A percentile compares a stretch with the other conserved stretches of the same genome.
These are phyloP conservation scores for Pristionchus arcanus DNA, from an alignment of 2,888 invertebrate genomes.

Conservation along the genomic window DNA sequence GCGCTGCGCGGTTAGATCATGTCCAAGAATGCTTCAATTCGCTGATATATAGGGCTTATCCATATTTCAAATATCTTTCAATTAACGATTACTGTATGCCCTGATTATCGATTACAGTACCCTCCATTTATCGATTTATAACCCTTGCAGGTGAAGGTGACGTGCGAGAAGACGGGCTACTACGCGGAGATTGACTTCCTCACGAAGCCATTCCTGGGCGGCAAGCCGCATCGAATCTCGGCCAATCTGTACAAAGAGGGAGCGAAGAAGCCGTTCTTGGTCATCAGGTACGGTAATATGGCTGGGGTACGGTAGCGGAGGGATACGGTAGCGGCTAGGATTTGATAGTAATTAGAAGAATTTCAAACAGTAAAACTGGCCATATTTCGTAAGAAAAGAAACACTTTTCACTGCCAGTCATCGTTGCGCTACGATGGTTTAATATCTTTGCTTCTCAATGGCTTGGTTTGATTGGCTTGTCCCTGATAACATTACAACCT, in stretches of 20 bases:
- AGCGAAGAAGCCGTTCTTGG: conserved; percentile 74
- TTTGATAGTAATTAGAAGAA: background rate
- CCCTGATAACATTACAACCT: no score
- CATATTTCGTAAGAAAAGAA: no score
- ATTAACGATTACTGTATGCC: background rate
- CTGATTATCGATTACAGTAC: background rate
- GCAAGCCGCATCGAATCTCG: conserved; percentile 75
- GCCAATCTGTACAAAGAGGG: conserved; percentile 74
- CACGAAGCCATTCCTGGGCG: conserved; percentile 85
- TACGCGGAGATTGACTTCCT: conserved; percentile 94
- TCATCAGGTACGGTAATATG: conserved; percentile 67
- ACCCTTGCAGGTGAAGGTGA: conserved; percentile 86
- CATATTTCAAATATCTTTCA: background rate
- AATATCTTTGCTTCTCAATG: no score
- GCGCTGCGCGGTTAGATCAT: background rate
- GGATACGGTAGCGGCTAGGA: background rate
- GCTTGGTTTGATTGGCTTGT: no score
- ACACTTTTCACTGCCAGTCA: no score
- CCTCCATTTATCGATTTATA: background rate
- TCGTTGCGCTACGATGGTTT: no score
- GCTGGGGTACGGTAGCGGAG: background rate
- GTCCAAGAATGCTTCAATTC: background rate
- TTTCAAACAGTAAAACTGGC: no score
- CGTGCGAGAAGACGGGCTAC: conserved; percentile 92
- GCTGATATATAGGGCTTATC: background rate